Base-by-base conservation (phyloP, 2,113 vertebrate species). In the Cephalopholis sonnerati region DNA sequence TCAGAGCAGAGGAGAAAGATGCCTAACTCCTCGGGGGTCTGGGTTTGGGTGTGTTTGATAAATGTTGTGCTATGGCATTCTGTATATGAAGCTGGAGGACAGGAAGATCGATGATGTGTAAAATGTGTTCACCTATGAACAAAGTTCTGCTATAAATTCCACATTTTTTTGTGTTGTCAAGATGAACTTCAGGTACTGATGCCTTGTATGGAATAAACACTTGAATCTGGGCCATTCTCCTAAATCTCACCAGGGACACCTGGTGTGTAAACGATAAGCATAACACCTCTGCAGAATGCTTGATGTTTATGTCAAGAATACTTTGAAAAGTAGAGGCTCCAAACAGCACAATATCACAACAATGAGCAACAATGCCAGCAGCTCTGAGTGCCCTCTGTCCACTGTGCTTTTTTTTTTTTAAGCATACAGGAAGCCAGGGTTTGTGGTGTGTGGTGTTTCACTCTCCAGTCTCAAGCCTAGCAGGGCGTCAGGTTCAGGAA, bases 401-500 rank as follows among this genome's bases (percentile, higher is more conserved):
- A 13, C 41, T 46, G 20, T 7, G 62, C 77, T 77, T 68, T 80
- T 86, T 54, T 53, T 36, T 78, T 82, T 90, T 74, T 57, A 10
- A 64, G 76, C 63, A 44, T 55, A 79, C 76, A 85, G 88, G 88
- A 92, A 91, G 78, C 65, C 65, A 68, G 75, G 70, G 84, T 89
- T 91, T 93, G 84, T 82, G 86, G 86, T 87, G 72, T 89, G 79
- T 62, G 76, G 86, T 76, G 79, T 79, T 88, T 82, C 77, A 75
- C 50, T 89, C 84, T 73, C 76, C 79, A 82, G 87, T 79, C 83
- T 77, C 77, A 73, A 82, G 85, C 84, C 87, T 90, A 86, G 91
- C 82, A 89, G 89, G 91, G 89, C 80, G 75, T 78, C 81, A 87
- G 82, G 81, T 87, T 90, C 82, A 82, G 91, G 92, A 94, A 93